Evolutionary conservation across 2,888 invertebrate genomes (phyloP), one percentile per base, ranked within the genome.

Genomic region (Aporophyla lueneburgensis): DNA sequence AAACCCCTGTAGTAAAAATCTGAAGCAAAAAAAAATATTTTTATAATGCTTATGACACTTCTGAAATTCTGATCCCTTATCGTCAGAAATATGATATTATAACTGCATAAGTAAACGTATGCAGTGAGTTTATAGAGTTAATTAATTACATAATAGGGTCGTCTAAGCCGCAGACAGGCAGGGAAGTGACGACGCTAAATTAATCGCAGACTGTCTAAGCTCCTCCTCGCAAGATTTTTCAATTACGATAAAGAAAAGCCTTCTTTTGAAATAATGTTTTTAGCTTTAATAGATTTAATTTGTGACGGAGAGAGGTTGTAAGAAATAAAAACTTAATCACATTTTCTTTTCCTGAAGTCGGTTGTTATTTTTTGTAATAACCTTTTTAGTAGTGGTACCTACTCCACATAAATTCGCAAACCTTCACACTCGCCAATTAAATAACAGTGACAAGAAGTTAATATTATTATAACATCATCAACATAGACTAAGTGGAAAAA

Each of bases 151-250:
- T 24, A 54, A 65, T 27, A 24, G 33, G 16, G 14, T 19, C 21
- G 12, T 54, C 19, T 59, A 63, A 59, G 24, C 53, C 67, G 76
- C 56, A 81, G 74, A 81, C 74, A 40, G 56, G 58, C 74, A 40
- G 68, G 59, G 24, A 51, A 65, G 40, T 61, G 59, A 51, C 63
- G 67, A 9, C 40, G 63, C 6, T 59, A 27, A 68, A 65, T 71
- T 76, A 56, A 69, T 65, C 19, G 2, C 10, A 76, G 21, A 24
- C 61, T 65, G 54, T 14, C n/a, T 43, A 24, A 21, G 27, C n/a
- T 24, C 10, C 24, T 6, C 56, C 71, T 69, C 71, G 68, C 71
- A 56, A 53, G 10, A 49, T 65, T 71, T 21, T 63, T 40, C n/a
- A 21, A 56, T 54, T 43, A 62, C 10, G 43, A n/a, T 58, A 21